These are phyloP conservation scores for Dasyornis broadbenti DNA, from an alignment of 2,113 vertebrate species.

Conservation along the genomic window DNA sequence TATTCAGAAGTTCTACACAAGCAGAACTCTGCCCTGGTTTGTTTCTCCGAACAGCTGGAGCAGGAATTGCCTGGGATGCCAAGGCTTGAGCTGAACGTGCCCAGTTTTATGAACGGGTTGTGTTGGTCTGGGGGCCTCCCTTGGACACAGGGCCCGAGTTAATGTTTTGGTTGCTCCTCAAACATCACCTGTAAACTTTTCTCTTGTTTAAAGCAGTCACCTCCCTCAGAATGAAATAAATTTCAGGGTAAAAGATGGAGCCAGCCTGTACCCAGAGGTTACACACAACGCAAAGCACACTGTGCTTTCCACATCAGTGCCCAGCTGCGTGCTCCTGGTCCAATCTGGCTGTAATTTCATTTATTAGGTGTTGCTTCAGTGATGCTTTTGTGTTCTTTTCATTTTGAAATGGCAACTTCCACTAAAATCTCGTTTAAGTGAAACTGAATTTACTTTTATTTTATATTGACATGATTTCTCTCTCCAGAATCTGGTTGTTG, in stretches of 20 bases:
- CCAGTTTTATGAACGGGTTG: not conserved
- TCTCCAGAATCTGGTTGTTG: not conserved
- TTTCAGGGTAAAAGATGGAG: not conserved
- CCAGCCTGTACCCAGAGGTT: fast-evolving
- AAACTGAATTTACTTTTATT: not conserved
- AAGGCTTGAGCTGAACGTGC: not conserved
- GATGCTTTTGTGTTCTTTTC: not conserved
- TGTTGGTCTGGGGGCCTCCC: not conserved
- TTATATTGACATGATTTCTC: not conserved
- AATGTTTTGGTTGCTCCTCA: not conserved
- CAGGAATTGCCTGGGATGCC: not conserved
- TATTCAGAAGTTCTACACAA: not conserved
- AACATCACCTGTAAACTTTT: not conserved
- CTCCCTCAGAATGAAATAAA: not conserved
- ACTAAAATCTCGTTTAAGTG: not conserved
- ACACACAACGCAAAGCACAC: fast-evolving
- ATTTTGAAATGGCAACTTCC: not conserved
- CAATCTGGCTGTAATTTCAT: not conserved
- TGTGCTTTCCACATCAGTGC: not conserved
- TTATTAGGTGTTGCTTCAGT: not conserved
- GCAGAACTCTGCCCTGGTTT: not conserved
- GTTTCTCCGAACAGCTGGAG: not conserved
- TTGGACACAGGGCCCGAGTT: not conserved
- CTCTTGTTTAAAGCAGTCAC: not conserved
- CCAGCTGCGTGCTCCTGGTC: fast-evolving